Base-by-base conservation (phyloP, 2,888 invertebrate species). In the Unio pictorum region DNA sequence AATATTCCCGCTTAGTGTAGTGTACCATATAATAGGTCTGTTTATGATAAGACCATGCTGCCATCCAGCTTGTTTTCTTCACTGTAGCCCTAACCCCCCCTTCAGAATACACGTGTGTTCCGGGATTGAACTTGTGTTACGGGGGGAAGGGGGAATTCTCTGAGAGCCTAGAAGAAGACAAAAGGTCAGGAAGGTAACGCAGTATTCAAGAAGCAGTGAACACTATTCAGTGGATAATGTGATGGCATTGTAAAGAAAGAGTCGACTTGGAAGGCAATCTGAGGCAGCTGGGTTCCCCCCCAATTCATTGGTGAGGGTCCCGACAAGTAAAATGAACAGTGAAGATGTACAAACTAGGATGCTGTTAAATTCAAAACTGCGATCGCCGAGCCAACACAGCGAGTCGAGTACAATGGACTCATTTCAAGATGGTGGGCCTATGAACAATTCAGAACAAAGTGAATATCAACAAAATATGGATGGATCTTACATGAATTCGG, bases 1-100 rank as follows among this genome's bases (percentile, higher is more conserved):
- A 84, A 86, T 88, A 85, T 88, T 88, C 87, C 88, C 88, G 89
- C 89, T 88, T 87, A 87, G 83, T 86, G 87, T 87, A 86, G 86
- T 86, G 86, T 85, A 84, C 82, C 84, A 85, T 82, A 87, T 86
- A 88, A 87, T 87, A 87, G 84, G 83, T 82, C 81, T 84, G 84
- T 87, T 83, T 85, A 85, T 86, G 86, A 86, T 88, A 87, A 87
- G 88, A 85, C 88, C 89, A 89, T 88, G 88, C 87, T 87, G 87
- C 86, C 86, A 82, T 82, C 81, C 81, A 81, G 83, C 82, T 85
- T 86, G 79, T 84, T 84, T 83, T 81, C 83, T 82, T 78, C 77
- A 82, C 76, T 81, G 75, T 75, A 79, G 78, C 80, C 80, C 73
- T 82, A 76, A 72, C 73, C 75, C 74, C 73, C 79, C 75, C 73